Base-by-base conservation (phyloP, 2,797 vertebrate species). In the Strix occidentalis region DNA sequence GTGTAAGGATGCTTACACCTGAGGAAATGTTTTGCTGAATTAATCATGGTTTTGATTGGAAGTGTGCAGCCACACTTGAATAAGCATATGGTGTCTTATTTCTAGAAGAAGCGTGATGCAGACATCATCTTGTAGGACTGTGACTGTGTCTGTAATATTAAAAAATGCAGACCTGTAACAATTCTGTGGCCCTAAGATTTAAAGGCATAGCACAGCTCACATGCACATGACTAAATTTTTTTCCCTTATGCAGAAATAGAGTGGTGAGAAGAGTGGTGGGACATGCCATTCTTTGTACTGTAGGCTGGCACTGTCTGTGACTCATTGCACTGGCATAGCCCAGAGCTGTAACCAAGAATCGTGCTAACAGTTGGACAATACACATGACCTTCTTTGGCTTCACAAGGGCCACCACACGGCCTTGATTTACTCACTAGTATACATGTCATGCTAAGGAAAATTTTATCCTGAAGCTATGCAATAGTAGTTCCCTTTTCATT, bases 311-410 rank as follows among this genome's bases (percentile, higher is more conserved):
- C 15, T 43, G n/a, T 45, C n/a, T 53, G 66, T 28, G 43, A 28
- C 29, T 35, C 13, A 29, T 35, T 45, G n/a, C 2, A 3, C 9
- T 37, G 65, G n/a, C 70, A 35, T 25, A 82, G 58, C 46, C 48
- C 29, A 63, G 29, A 35, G 46, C 33, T 54, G 24, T 41, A 78
- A 35, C 14, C 50, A 68, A 48, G 84, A 83, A 5, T 1, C 1
- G 2, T 9, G 9, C 18, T 5, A 11, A 24, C 15, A 61, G 14
- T 0, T 33, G 16, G 11, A 13, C 16, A n/a, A 3, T 35, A 25
- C 15, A 10, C 12, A 5, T 11, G 28, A 19, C 10, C 29, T 53
- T 48, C 87, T 28, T 8, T 18, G 29, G 33, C 39, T 71, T 82
- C 57, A 51, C 33, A 10, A 21, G 51, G 35, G 17, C 25, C 53